These are phyloP conservation scores for Monoplex corrugatus DNA, from an alignment of 2,888 invertebrate genomes.

Conservation along the genomic window DNA sequence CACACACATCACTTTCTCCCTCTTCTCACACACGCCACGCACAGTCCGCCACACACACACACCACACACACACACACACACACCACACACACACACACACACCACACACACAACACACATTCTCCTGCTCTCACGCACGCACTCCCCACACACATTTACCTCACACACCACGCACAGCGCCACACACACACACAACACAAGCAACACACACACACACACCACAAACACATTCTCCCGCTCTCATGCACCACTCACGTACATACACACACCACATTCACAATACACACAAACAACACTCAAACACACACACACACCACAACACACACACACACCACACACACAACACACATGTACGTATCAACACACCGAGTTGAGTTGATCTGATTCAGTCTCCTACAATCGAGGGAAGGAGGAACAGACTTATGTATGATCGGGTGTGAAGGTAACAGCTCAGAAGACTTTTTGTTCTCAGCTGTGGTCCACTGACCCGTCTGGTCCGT, in stretches of 20 bases:
- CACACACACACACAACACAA: neutral
- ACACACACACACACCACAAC: neutral
- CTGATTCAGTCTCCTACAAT: neutral
- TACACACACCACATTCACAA: too few relatives aligned
- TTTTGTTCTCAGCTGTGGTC: too few relatives aligned
- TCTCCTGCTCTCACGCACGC: neutral
- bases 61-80: neutral
- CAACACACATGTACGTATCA: too few relatives aligned
- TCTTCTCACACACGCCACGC: too few relatives aligned
- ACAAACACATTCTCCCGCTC: too few relatives aligned
- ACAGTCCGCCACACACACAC: neutral
- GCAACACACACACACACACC: too few relatives aligned
- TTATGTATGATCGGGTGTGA: neutral
- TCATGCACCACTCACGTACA: too few relatives aligned
- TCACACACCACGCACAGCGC: neutral
- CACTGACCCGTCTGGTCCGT: neutral
- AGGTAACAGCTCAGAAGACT: too few relatives aligned
- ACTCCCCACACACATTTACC: neutral
- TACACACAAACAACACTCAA: too few relatives aligned
- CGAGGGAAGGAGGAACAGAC: neutral
- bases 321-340: too few relatives aligned
- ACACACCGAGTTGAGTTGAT: too few relatives aligned
- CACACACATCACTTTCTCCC: too few relatives aligned
- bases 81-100: neutral
- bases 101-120: neutral